Conservation (phyloP, 2,797 vertebrate genomes). For the Podargus strigoides region DNA sequence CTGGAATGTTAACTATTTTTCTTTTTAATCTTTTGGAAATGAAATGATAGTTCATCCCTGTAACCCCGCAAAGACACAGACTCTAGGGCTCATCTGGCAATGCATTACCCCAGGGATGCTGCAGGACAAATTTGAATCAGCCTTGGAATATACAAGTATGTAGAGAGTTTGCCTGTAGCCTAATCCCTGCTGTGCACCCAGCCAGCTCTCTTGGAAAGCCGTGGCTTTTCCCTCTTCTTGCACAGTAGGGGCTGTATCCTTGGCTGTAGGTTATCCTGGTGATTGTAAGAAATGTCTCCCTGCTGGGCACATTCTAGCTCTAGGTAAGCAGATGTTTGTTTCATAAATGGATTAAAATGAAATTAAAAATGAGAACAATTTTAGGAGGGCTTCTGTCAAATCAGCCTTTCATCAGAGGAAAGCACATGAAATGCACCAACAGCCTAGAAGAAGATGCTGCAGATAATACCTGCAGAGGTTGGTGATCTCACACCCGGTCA, state of each 20-base stretch:
- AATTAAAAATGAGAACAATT: not conserved
- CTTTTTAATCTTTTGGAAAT: not conserved
- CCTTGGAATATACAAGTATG: not conserved
- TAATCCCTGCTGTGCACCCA: not conserved
- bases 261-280: not conserved
- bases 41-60: not conserved
- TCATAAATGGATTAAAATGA: not conserved
- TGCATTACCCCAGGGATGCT: not conserved
- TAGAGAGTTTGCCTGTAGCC: not conserved
- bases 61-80: not conserved
- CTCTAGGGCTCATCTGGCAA: not conserved
- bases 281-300: not conserved
- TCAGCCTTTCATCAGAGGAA: not conserved
- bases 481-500: rapidly evolving
- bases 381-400: not conserved
- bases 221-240: not conserved
- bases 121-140: not conserved
- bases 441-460: not conserved
- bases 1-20: not conserved
- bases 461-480: not conserved
- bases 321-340: not conserved
- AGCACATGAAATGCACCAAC: not conserved
- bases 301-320: not conserved
- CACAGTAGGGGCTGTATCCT: not conserved
- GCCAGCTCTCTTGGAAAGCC: not conserved